Evolutionary conservation across 1,140 invertebrate species (phyloP), one percentile per base, ranked within the genome.

Genomic region (Brachystomella parvula): DNA sequence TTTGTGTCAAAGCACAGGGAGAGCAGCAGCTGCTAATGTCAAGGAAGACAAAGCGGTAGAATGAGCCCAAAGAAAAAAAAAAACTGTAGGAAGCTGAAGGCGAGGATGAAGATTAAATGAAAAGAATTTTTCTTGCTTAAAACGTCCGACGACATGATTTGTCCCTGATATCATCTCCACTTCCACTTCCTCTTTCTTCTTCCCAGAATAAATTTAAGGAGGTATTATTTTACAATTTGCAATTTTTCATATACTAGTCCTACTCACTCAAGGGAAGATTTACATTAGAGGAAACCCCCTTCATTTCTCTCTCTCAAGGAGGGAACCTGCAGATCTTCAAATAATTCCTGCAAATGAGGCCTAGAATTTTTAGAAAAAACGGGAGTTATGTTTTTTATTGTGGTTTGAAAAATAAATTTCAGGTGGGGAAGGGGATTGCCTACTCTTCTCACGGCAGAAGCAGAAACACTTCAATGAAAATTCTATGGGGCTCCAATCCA

Each of bases 11-110:
- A n/a, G n/a, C n/a, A n/a, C n/a, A n/a, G n/a, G n/a, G n/a, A n/a
- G n/a, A n/a, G 49, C 24, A 12, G 24, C 49, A 53, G 49, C 49
- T 53, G 49, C 49, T 53, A 53, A 53, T 53, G 49, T 53, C 49
- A 53, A 44, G 39, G 9, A 44, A 12, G 39, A 12, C 39, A 44
- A n/a, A 44, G 39, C n/a, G n/a, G 9, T 44, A 9, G n/a, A 12
- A 44, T 9, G 9, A 44, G 39, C 9, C 9, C 39, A 53, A 53
- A 53, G 24, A 53, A 24, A 53, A 9, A 53, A 53, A 53, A 53
- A 53, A 53, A 44, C 39, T 44, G n/a, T 44, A 6, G 49, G 15
- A 53, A 53, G 49, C 12, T 44, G 39, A 12, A n/a, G 39, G 9
- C 9, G 24, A 53, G 21, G 49, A 53, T 53, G 49, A 53, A 53